Percentiles rank a stretch among this genome's conserved stretches.
Evolutionary conservation across 2,113 vertebrate species (phyloP).

Genomic region (Eulacestoma nigropectus): DNA sequence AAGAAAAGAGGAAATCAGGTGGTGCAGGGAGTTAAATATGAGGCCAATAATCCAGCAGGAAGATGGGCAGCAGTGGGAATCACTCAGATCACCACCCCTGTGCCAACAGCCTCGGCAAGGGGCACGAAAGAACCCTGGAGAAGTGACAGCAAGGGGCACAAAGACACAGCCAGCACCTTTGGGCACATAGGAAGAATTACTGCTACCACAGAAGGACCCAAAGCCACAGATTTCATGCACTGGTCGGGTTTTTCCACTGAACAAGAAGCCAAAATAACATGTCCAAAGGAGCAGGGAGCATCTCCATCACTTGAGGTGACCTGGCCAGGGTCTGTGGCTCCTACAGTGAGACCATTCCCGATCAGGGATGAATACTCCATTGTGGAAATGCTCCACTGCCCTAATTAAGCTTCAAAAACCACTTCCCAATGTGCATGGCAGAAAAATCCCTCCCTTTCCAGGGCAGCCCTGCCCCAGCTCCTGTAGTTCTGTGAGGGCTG

Average conservation of each 20-base stretch:
- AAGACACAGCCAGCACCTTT: neutral
- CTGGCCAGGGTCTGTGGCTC: neutral
- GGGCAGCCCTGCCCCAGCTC: neutral
- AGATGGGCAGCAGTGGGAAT: neutral
- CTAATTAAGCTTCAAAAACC: neutral
- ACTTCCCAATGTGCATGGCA: fast-evolving
- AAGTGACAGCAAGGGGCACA: neutral
- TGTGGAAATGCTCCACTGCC: neutral
- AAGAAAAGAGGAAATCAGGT: neutral
- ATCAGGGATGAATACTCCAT: fast-evolving
- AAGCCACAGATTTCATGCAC: neutral
- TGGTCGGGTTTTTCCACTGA: neutral
- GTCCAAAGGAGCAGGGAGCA: neutral
- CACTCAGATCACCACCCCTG: neutral
- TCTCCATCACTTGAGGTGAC: neutral
- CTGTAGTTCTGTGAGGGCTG: fast-evolving
- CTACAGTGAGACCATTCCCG: neutral
- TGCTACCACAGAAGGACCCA: neutral
- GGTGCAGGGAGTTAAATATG: neutral
- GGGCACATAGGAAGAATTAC: fast-evolving
- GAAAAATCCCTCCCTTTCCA: neutral
- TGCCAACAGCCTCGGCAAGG: fast-evolving
- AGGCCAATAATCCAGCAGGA: neutral
- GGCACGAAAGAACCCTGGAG: fast-evolving
- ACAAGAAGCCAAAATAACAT: fast-evolving